Evolutionary conservation across 2,888 invertebrate genomes (phyloP).

Genomic region (Callinectes sapidus): DNA sequence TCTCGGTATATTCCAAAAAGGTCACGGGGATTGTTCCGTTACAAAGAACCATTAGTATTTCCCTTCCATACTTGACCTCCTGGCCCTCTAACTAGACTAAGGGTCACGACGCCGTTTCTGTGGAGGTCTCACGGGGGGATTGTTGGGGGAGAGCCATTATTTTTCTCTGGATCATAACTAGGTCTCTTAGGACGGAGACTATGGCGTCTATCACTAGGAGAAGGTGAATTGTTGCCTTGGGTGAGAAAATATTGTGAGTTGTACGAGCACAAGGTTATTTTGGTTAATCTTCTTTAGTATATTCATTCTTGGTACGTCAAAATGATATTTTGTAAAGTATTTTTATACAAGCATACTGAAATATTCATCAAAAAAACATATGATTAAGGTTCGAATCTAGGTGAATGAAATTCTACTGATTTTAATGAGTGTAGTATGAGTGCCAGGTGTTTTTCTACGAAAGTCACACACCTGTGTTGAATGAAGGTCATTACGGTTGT

Average conservation of each 20-base stretch:
- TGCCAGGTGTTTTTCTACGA: background rate
- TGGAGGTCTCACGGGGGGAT: background rate
- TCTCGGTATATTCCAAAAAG: background rate
- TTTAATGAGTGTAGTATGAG: background rate
- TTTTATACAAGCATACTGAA: background rate
- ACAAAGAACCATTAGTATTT: background rate
- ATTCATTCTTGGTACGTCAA: background rate
- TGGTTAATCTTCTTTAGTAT: background rate
- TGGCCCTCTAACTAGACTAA: background rate
- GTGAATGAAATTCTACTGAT: background rate
- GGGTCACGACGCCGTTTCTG: background rate
- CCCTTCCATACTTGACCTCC: background rate
- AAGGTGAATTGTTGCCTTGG: background rate
- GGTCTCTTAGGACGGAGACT: conserved; percentile 16
- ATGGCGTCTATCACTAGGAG: background rate
- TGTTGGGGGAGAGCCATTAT: conserved; percentile 9
- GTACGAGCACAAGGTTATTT: background rate
- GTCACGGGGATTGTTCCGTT: background rate
- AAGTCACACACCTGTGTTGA: background rate
- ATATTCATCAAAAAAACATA: background rate
- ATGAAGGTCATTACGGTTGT: background rate
- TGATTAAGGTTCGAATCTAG: background rate
- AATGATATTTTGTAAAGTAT: background rate
- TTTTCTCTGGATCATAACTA: conserved; percentile 6
- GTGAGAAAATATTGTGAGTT: background rate